Base-by-base conservation (phyloP, 2,113 vertebrate genomes). In the Apodemus speciosus region DNA sequence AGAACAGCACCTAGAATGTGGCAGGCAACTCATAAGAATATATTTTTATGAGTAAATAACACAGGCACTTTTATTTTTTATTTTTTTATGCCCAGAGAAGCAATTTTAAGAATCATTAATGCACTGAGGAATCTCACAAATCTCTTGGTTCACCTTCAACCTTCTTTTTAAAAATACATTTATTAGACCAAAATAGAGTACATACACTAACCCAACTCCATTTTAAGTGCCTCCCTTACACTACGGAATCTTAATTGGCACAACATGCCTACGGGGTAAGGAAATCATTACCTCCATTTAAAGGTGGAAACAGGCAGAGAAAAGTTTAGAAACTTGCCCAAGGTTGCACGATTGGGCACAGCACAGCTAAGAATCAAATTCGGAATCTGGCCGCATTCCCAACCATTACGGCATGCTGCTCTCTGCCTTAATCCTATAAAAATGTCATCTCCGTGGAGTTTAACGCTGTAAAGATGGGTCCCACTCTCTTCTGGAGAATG, bases 81-180 rank as follows among this genome's bases (percentile, higher is more conserved):
- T 23, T 73, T 21, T 73, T 73, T 89, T 88, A 77, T 92, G 56
- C 40, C 40, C n/a, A 14, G 23, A 94, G 20, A 40, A 81, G 46
- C n/a, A 76, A 85, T 90, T 95, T 92, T 90, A 58, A 93, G 53
- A n/a, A 90, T n/a, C 58, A 79, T 88, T 64, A 92, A 88, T 71
- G 23, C 6, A 6, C 21, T 9, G 9, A 93, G 38, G 18, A 86
- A 72, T 6, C 16, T 85, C n/a, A 86, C 21, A 13, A 51, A 93
- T 88, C 79, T 64, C 64, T 85, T 88, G 71, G 40, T 68, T 87
- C 35, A 58, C 16, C 43, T 88, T 92, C 32, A 95, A 49, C 43
- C 32, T 94, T 88, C 27, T 85, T 79, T 81, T 30, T 18, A 90
- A 94, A 90, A 87, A 49, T 51, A 6, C 72, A 75, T 60, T 81